Conservation (phyloP, 2,797 vertebrate genomes). For the Bufotes viridis region DNA sequence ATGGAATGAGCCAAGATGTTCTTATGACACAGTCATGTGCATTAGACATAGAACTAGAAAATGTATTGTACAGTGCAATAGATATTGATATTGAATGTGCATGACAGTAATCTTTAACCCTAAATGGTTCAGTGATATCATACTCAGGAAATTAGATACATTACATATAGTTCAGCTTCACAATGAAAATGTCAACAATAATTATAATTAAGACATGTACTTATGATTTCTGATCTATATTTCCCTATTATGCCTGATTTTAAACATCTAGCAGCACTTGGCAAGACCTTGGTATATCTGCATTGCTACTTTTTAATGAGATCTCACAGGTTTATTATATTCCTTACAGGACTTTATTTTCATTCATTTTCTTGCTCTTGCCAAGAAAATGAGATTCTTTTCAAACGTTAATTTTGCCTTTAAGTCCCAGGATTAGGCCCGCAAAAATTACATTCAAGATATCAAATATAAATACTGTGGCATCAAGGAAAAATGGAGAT, state of each 20-base stretch:
- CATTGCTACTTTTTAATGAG: constrained; percentile 60
- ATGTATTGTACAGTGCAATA: not conserved
- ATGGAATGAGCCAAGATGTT: no score
- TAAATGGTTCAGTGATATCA: not conserved
- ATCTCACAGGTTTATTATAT: constrained; percentile 59
- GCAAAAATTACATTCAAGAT: constrained; percentile 47
- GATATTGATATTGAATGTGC: not conserved
- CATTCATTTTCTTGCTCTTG: constrained; percentile 45
- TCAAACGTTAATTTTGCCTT: constrained; percentile 62
- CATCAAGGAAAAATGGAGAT: constrained; percentile 56
- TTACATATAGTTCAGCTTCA: not conserved
- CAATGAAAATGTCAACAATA: not conserved
- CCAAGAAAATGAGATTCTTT: constrained; percentile 58
- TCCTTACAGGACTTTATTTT: constrained; percentile 61
- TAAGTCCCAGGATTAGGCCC: constrained; percentile 49
- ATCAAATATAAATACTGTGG: constrained; percentile 61
- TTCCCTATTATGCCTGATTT: constrained; percentile 40
- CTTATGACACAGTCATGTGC: not conserved
- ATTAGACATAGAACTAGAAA: not conserved
- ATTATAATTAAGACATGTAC: not conserved
- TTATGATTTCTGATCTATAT: not conserved
- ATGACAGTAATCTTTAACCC: not conserved
- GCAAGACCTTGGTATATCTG: constrained; percentile 23
- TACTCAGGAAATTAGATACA: not conserved
- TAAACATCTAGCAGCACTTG: constrained; percentile 27